Base-by-base conservation (phyloP, 2,113 vertebrate genomes). In the Uria aalge region DNA sequence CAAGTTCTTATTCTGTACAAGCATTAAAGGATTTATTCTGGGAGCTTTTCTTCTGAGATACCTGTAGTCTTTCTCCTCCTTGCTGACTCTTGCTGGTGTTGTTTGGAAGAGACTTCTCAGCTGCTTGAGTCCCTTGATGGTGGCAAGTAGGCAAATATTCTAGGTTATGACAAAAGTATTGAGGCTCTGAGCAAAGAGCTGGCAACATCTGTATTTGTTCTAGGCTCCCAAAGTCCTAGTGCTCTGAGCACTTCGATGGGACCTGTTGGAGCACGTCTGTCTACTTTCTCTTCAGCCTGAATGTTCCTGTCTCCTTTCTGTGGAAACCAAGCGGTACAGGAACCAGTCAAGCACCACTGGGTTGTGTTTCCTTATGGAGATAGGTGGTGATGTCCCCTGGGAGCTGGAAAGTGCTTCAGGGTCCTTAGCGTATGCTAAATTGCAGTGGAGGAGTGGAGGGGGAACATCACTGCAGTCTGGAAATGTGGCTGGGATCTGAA, bases 201-300 rank as follows among this genome's bases (percentile, higher is more conserved):
- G 84, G 15, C 50, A 89, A 53, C 6, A 36, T 11, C 29, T 75
- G 5, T 52, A 5, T 38, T 66, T 93, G 15, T 36, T 87, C 10
- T 23, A 59, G 43, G 30, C 16, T 81, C 18, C 63, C 10, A 7
- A 56, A 48, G 16, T 69, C 22, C 19, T 47, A 26, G 26, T 22
- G 16, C 43, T 75, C 41, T 43, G 26, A 12, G 73, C 1, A 1
- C 8, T 50, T 29, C 0, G 0, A 6, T 36, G 20, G 38, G 47
- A 45, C 26, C 6, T 27, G 20, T 17, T 88, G 56, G 69, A 93
- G 41, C 9, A 30, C 0, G 1, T 45, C 32, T 89, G n/a, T 29
- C 15, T 29, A 12, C 20, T 8, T 88, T 38, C 30, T 60, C 22
- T 52, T 32, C 67, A 73, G 53, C 55, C 57, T 36, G 67, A 76